A percentile compares a stretch with the other conserved stretches of the same genome.
Evolutionary conservation across 2,113 vertebrate genomes (phyloP).

Genomic region (Notiomystis cincta): DNA sequence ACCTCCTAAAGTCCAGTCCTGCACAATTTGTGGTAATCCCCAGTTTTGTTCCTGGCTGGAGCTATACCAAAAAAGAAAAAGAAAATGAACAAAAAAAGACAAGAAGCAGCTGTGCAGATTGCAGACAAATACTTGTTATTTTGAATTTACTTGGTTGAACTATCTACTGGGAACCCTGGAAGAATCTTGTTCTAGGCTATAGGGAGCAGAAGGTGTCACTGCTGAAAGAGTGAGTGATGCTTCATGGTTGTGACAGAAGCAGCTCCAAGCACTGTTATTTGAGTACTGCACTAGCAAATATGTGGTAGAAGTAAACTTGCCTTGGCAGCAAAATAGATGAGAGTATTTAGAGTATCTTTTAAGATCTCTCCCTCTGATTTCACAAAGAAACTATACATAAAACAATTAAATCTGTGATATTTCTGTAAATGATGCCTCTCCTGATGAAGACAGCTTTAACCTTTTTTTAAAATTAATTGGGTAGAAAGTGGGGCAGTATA

Average conservation of each 20-base stretch:
- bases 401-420: not conserved
- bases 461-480: not conserved
- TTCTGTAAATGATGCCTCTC: not conserved
- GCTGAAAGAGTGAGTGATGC: not conserved
- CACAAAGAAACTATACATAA: not conserved
- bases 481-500: not conserved
- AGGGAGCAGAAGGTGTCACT: conserved; percentile 27
- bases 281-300: not conserved
- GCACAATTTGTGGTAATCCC: not conserved
- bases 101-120: not conserved
- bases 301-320: not conserved
- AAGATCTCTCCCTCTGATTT: not conserved
- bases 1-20: not conserved
- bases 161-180: not conserved
- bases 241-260: conserved; percentile 18
- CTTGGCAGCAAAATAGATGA: not conserved
- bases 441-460: not conserved
- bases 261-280: conserved; percentile 16
- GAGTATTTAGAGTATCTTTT: not conserved
- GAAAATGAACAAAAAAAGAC: not conserved
- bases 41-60: not conserved
- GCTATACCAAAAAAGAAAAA: not conserved
- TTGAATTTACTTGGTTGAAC: conserved; percentile 18
- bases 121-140: not conserved
- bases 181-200: not conserved